Conservation (phyloP, 2,797 vertebrate genomes). For the Tinamus major region DNA sequence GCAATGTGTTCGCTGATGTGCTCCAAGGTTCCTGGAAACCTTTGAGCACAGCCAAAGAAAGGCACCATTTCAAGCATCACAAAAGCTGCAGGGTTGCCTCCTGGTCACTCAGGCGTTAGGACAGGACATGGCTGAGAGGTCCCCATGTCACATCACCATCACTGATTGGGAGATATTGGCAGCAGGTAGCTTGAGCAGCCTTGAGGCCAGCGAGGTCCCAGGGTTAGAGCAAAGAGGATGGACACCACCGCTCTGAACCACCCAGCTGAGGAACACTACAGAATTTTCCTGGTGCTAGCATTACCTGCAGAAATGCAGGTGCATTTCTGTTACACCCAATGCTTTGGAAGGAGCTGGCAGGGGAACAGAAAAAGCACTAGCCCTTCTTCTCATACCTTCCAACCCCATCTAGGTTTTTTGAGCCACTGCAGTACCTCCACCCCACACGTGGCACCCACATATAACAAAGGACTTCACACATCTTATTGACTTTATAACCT, state of each 20-base stretch:
- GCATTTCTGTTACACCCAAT: rapidly evolving
- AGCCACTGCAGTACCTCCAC: no score
- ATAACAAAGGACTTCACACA: not conserved
- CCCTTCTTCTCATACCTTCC: not conserved
- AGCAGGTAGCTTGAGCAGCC: not conserved
- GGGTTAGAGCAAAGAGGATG: rapidly evolving
- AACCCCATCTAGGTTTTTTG: not conserved
- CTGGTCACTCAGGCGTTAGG: not conserved
- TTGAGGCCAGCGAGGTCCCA: not conserved
- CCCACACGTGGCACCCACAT: not conserved
- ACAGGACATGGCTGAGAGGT: not conserved
- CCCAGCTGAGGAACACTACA: not conserved
- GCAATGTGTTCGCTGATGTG: not conserved
- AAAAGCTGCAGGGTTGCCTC: not conserved
- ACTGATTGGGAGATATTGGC: rapidly evolving
- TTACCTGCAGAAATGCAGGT: not conserved
- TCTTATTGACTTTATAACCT: not conserved
- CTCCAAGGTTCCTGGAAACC: not conserved
- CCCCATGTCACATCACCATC: not conserved
- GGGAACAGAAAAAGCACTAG: not conserved
- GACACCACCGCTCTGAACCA: not conserved
- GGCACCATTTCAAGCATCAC: not conserved
- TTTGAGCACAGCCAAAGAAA: not conserved
- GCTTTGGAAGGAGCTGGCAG: not conserved
- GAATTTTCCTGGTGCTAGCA: not conserved